phyloP scores from a whole-genome alignment of 2,888 invertebrate genomes.

The Cecidostiba fungosa region DNA sequence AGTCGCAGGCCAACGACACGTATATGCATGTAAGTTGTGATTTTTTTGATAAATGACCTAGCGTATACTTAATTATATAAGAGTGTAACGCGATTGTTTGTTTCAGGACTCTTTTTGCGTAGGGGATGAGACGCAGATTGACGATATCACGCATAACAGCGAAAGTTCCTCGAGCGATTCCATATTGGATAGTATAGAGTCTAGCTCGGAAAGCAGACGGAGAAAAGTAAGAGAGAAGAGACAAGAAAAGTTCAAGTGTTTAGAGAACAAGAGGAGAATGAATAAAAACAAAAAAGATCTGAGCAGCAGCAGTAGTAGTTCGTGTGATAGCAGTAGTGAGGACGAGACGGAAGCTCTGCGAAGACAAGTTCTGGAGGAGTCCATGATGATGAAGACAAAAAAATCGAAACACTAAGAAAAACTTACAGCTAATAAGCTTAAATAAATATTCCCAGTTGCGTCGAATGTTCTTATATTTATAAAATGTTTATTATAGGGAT shows the following conservation, averaged over 20 bases:
- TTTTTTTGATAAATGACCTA: conserved; percentile 2
- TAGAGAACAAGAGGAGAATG: conserved; percentile 55
- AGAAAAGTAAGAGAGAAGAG: conserved; percentile 64
- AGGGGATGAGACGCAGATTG: conserved; percentile 63
- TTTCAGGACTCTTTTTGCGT: conserved; percentile 76
- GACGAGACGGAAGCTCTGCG: conserved; percentile 73
- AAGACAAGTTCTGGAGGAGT: conserved; percentile 70
- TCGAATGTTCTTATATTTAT: not conserved
- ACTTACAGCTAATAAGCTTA: not conserved
- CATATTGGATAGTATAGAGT: conserved; percentile 68
- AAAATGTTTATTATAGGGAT: not conserved
- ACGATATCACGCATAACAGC: conserved; percentile 35
- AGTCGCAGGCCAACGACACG: conserved; percentile 66
- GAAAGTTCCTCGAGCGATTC: conserved; percentile 60
- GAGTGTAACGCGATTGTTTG: not conserved
- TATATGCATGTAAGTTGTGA: conserved; percentile 74
- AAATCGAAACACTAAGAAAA: not conserved
- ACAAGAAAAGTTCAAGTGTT: conserved; percentile 28
- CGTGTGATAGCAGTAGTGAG: conserved; percentile 70
- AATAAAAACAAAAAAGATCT: conserved; percentile 59
- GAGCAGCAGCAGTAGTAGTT: conserved; percentile 33
- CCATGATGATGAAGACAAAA: conserved; percentile 58
- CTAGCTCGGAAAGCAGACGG: conserved; percentile 63
- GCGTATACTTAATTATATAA: not conserved
- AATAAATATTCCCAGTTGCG: not conserved